Evolutionary conservation across 92 coral and sea anemone species (phyloP), one percentile per base, ranked within the genome.

Genomic region (Pocillopora meandrina): DNA sequence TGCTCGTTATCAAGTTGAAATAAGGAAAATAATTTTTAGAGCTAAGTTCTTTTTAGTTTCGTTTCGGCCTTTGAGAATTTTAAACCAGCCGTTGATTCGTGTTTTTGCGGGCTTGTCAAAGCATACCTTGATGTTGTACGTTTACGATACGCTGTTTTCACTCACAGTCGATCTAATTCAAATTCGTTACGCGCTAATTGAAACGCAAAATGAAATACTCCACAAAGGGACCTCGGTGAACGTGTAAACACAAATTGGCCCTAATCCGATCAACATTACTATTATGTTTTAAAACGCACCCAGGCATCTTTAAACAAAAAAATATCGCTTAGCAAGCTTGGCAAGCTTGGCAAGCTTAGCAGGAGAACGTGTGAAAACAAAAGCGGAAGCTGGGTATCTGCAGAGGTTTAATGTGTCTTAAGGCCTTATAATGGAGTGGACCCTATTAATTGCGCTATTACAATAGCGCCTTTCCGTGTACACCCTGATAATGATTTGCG

Each of bases 401-500:
- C 36, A 10, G 33, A 59, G 86, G 59, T n/a, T 71, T 82, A 80
- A 56, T 60, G 2, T 35, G 59, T 70, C 85, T 81, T 70, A 33
- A 69, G 86, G 73, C 79, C 72, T 61, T 83, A 42, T 42, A 60
- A 83, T 65, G 33, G 73, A 72, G 11, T 66, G 64, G 61, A 16
- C 73, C 80, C 58, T 64, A 77, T 60, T 83, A 83, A 83, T 82
- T 74, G 72, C 65, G 73, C 11, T 5, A 47, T 15, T 72, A 73
- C 86, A 83, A 83, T 83, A 42, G 64, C 36, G 19, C 86, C 26
- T 83, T 83, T 83, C 86, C 86, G 80, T 62, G 17, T 36, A 16
- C 23, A n/a, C 19, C n/a, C 65, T 42, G 80, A 47, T 83, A 83
- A 81, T 81, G 78, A 81, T 70, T 62, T 56, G 73, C 72, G 20